Evolutionary conservation across 2,113 vertebrate species (phyloP).

Genomic region (Perca fluviatilis): DNA sequence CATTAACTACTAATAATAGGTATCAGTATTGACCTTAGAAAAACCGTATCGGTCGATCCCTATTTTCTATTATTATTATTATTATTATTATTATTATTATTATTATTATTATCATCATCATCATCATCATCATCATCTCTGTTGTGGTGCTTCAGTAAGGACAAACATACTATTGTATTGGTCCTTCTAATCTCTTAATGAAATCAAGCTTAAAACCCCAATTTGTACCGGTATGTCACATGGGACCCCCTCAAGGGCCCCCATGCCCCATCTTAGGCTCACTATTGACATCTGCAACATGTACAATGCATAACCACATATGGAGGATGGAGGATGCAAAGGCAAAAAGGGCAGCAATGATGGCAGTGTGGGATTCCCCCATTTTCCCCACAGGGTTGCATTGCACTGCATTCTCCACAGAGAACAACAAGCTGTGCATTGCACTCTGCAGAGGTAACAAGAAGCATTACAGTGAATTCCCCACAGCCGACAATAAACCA

Average conservation of each 20-base stretch:
- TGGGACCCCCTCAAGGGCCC: conserved; percentile 18
- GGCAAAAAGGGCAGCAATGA: conserved; percentile 9
- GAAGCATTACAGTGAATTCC: conserved; percentile 3
- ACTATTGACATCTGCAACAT: conserved; percentile 19
- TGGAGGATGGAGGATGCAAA: conserved; percentile 44
- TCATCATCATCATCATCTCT: too few relatives aligned
- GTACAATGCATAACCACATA: conserved; percentile 22
- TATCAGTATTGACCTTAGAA: too few relatives aligned
- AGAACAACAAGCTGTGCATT: conserved; percentile 35
- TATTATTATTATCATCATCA: background rate
- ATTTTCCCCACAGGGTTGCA: conserved; percentile 24
- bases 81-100: background rate
- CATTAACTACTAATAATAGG: too few relatives aligned
- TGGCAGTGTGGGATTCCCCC: conserved; percentile 13
- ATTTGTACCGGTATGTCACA: conserved; percentile 17
- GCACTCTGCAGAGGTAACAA: conserved; percentile 46
- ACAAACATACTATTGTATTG: background rate
- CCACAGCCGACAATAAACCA: conserved; percentile 17
- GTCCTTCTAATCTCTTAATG: background rate
- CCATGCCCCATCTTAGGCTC: conserved; percentile 15
- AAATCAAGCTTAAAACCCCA: background rate
- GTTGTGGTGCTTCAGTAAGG: background rate
- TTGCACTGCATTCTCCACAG: conserved; percentile 42
- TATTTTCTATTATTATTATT: background rate
- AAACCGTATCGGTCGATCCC: too few relatives aligned